Base-by-base conservation (phyloP, 2,888 invertebrate species). In the Esperia sulphurella region DNA sequence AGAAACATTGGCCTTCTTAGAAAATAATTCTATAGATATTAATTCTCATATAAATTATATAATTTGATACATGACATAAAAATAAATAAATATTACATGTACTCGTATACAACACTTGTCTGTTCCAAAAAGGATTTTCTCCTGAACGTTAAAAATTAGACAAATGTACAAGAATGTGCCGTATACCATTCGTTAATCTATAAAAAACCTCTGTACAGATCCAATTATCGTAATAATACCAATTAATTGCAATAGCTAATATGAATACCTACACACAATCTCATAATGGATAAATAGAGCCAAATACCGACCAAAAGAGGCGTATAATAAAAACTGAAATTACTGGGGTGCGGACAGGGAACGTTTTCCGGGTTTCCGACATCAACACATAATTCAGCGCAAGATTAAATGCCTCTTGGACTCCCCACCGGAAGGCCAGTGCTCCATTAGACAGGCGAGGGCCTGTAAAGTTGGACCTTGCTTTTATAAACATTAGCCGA, bases 371-470 rank as follows among this genome's bases (percentile, higher is more conserved):
- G 79, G 73, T 68, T 69, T 72, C 80, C 75, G 78, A 73, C 80
- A 77, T 80, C 81, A 79, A 79, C 85, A 85, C 87, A 88, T 86
- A 86, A 86, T 80, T 87, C 82, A 85, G 65, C 67, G 65, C 65
- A 78, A 84, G 85, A 88, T 86, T 86, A 85, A 87, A 86, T 85
- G 83, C 83, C 82, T 75, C 79, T 81, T 78, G 78, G 78, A 78
- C 78, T 74, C 71, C 77, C 75, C 65, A 63, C 75, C 76, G 86
- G 83, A 86, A 81, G 76, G 71, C 72, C 75, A 76, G 69, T 54
- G 71, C 75, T 75, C 79, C 78, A 82, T 86, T 83, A 84, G 78
- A 79, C 75, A 72, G 68, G 68, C 69, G 63, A 61, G 68, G 61
- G 62, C 59, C 65, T 71, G 64, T 68, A 68, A 72, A 71, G 65